Conservation (phyloP, 1,140 invertebrate genomes). For the Brachionus sp. region DNA sequence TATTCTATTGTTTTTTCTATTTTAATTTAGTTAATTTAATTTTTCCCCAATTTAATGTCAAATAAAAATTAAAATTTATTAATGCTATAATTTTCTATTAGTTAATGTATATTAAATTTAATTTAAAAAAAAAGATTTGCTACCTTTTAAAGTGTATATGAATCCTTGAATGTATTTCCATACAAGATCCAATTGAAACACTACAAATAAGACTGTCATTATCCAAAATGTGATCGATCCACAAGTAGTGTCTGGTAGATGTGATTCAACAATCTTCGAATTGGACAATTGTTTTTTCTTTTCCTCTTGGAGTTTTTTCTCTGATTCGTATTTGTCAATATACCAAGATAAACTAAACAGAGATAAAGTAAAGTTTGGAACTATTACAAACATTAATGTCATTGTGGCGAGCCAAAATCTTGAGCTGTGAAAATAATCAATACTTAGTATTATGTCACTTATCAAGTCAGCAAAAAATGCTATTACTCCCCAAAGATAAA, state of each 20-base stretch:
- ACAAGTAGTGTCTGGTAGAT: conserved; percentile 16
- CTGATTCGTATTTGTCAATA: conserved; percentile 10
- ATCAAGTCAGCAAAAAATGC: conserved; percentile 42
- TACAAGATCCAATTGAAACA: conserved; percentile 32
- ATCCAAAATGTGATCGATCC: conserved; percentile 34
- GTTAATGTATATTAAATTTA: no score
- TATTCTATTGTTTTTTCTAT: no score
- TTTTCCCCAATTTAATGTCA: no score
- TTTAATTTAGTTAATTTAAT: no score
- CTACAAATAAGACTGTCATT: conserved; percentile 32
- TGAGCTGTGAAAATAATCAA: conserved; percentile 6
- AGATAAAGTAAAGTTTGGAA: conserved; percentile 45
- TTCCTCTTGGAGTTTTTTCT: conserved; percentile 5
- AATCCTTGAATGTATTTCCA: conserved; percentile 44
- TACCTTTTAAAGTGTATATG: conserved; percentile 41
- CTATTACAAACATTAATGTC: conserved; percentile 42
- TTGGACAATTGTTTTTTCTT: not conserved
- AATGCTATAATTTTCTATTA: no score
- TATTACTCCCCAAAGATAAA: conserved; percentile 44
- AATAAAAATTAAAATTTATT: no score
- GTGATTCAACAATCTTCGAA: not conserved
- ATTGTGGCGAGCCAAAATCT: conserved; percentile 15
- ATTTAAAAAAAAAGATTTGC: no score
- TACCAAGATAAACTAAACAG: conserved; percentile 40
- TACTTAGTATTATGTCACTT: conserved; percentile 23